Percentiles rank a stretch among this genome's conserved stretches.
phyloP scores from a whole-genome alignment of 1,140 invertebrate genomes.

The Cydia amplana region DNA sequence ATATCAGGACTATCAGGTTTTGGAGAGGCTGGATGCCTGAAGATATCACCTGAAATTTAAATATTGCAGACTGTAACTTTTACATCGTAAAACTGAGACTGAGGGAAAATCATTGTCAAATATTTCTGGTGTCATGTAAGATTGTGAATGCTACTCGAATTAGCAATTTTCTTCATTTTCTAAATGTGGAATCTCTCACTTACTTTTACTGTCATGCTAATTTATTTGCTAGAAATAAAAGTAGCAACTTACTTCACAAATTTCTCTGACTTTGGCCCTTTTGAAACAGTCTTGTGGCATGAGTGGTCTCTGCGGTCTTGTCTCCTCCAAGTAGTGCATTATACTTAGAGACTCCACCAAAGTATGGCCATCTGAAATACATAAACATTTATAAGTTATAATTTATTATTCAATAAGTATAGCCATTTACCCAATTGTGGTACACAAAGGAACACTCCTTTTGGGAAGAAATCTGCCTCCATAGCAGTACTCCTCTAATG shows the following conservation, averaged over 20 bases:
- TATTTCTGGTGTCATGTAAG: no score
- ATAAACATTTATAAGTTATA: neutral
- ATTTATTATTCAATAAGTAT: no score
- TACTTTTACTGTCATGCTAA: neutral
- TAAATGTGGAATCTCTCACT: no score
- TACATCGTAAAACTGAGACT: neutral
- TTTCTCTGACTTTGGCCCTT: constrained; percentile 89
- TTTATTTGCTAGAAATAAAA: neutral
- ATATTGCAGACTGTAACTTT: neutral
- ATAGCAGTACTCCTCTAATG: no score
- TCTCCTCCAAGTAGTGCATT: constrained; percentile 97
- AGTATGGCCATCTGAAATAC: constrained; percentile 84
- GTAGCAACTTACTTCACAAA: constrained; percentile 76
- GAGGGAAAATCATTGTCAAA: no score
- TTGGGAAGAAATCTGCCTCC: no score
- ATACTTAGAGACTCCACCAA: constrained; percentile 96
- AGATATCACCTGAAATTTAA: constrained; percentile 87
- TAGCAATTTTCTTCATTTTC: no score
- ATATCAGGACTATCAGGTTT: constrained; percentile 92
- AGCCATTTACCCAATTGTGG: no score
- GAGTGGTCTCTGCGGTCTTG: constrained; percentile 89
- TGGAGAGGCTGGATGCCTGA: constrained; percentile 98
- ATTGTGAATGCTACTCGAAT: no score
- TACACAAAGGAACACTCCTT: no score
- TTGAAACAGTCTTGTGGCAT: constrained; percentile 92